Base-by-base conservation (phyloP, 2,888 invertebrate genomes). In the Opisthograptis luteolata region DNA sequence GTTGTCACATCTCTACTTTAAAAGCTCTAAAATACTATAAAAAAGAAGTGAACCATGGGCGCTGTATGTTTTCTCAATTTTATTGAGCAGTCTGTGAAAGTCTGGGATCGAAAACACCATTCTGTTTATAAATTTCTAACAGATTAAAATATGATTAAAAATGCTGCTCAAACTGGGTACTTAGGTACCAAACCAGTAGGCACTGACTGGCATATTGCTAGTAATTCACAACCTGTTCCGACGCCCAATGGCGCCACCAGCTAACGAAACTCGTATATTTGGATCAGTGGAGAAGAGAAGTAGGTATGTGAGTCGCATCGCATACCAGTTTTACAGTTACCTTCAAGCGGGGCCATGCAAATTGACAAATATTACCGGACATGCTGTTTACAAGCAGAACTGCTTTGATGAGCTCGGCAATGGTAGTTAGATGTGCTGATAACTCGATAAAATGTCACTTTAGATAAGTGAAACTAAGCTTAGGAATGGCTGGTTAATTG, bases 281-380 rank as follows among this genome's bases (percentile, higher is more conserved):
- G 63, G 79, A 64, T 70, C 73, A 73, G 68, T 71, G 47, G 72
- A 70, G 64, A 64, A 73, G 64, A 64, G 70, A 73, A 72, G 65
- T 73, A 66, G 75, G 75, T 66, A 52, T 56, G 45, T 74, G 67
- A 75, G 70, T 68, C 74, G 70, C 83, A 82, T 84, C 73, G 70
- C 84, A 83, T 84, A 79, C 79, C 79, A 66, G 40, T 34, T 81
- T 78, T 84, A 87, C 87, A 84, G 87, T 86, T 87, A 84, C 60
- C 66, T 51, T 63, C 55, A 50, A 51, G 50, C 62, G 67, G 69
- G 62, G 61, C 80, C 70, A 82, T 36, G 36, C 24, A 36, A 36
- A 36, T 36, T 36, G 36, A 25, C 25, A 36, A 36, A 36, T 24
- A 24, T 25, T 25, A 36, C 36, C 15, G 36, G 36, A 15, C 36